Evolutionary conservation across 2,888 invertebrate genomes (phyloP).

Genomic region (Drosophila rubida): DNA sequence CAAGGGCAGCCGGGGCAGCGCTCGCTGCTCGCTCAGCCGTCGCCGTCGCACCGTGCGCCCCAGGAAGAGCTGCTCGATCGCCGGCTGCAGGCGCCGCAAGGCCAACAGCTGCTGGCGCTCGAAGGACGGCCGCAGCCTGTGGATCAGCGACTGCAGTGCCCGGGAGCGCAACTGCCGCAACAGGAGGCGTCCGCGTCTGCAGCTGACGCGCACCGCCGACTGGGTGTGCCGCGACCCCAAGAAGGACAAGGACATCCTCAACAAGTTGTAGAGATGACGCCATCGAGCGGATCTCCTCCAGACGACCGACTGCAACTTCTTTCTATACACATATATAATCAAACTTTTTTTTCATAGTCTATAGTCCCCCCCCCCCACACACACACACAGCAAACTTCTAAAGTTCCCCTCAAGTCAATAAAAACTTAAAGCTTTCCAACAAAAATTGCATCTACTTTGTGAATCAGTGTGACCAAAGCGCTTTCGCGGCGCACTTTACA

Average conservation of each 20-base stretch:
- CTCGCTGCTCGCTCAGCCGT: slow-evolving; percentile 28
- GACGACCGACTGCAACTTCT: slow-evolving; percentile 1
- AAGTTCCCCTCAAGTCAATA: slow-evolving; percentile 10
- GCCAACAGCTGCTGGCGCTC: slow-evolving; percentile 62
- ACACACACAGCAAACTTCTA: not conserved
- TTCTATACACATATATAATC: slow-evolving; percentile 1
- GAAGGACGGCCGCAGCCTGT: slow-evolving; percentile 41
- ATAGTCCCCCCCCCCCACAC: not conserved
- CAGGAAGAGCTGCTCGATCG: slow-evolving; percentile 6
- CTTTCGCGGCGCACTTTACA: too few relatives aligned
- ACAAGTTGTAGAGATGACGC: slow-evolving; percentile 32
- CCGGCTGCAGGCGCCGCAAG: slow-evolving; percentile 18
- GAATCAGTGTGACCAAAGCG: too few relatives aligned
- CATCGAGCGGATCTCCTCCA: too few relatives aligned
- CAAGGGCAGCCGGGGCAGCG: slow-evolving; percentile 15
- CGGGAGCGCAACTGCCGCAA: slow-evolving; percentile 62
- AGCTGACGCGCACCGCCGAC: slow-evolving; percentile 35
- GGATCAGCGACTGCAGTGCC: slow-evolving; percentile 69
- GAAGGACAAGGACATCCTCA: slow-evolving; percentile 10
- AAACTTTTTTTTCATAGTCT: slow-evolving; percentile 11
- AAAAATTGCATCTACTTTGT: too few relatives aligned
- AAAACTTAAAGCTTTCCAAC: not conserved
- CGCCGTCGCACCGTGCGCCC: not conserved
- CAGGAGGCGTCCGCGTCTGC: slow-evolving; percentile 16
- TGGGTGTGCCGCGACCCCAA: slow-evolving; percentile 16